phyloP scores from a whole-genome alignment of 2,888 invertebrate species.

The Lasioglossum pauxillum region DNA sequence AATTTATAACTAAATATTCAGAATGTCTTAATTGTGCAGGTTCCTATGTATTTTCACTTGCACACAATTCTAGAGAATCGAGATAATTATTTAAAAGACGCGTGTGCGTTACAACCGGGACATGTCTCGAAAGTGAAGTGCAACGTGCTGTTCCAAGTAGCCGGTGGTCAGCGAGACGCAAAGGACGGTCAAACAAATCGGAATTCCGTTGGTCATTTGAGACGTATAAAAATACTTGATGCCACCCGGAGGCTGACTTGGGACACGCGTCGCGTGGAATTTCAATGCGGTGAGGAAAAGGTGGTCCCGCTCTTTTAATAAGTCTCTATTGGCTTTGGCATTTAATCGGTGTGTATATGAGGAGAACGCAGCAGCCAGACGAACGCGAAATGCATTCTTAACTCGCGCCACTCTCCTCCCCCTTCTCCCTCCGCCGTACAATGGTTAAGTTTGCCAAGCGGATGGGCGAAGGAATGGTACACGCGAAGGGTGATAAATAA shows the following conservation, averaged over 20 bases:
- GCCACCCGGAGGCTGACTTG: slow-evolving; percentile 1
- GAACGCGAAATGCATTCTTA: slow-evolving; percentile 70
- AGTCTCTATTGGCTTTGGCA: slow-evolving; percentile 39
- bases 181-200: background rate
- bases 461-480: slow-evolving; percentile 59
- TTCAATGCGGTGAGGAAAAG: slow-evolving; percentile 31
- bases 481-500: slow-evolving; percentile 70
- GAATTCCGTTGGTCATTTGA: slow-evolving; percentile 16
- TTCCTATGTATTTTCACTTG: too few relatives aligned
- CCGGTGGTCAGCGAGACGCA: background rate
- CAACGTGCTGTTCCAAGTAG: background rate
- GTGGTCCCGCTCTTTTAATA: slow-evolving; percentile 42
- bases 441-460: slow-evolving; percentile 55
- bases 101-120: background rate
- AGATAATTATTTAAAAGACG: background rate
- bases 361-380: slow-evolving; percentile 44
- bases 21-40: too few relatives aligned
- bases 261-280: slow-evolving; percentile 30
- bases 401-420: slow-evolving; percentile 21
- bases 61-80: background rate
- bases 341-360: slow-evolving; percentile 48
- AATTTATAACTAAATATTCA: too few relatives aligned
- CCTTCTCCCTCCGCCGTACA: slow-evolving; percentile 13
- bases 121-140: background rate
- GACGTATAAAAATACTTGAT: slow-evolving; percentile 8